Evolutionary conservation across 2,113 vertebrate genomes (phyloP).

Genomic region (Gymnorhina tibicen): DNA sequence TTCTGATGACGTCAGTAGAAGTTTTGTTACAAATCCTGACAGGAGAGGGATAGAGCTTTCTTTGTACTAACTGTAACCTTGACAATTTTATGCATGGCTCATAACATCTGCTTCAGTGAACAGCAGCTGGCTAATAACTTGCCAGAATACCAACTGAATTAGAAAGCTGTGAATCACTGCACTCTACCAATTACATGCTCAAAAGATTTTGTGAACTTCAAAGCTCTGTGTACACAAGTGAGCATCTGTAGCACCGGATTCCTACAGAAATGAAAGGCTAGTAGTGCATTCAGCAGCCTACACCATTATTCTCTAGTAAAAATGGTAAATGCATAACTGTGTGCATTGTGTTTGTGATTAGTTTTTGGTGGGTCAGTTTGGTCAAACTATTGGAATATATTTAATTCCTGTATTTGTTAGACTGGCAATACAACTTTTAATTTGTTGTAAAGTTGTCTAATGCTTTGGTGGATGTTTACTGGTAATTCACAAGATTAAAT

Average conservation of each 20-base stretch:
- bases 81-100: conserved; percentile 44
- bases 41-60: background rate
- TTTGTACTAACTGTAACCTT: conserved; percentile 35
- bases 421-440: background rate
- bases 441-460: background rate
- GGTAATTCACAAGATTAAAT: background rate
- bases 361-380: background rate
- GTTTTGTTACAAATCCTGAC: background rate
- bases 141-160: conserved; percentile 47
- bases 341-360: background rate
- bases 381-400: background rate
- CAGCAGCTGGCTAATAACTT: conserved; percentile 61
- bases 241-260: background rate
- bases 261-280: background rate
- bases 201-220: conserved; percentile 40
- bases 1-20: background rate
- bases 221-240: background rate
- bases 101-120: conserved; percentile 60
- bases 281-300: background rate
- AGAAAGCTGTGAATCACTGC: conserved; percentile 60
- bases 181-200: conserved; percentile 56
- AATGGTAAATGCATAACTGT: background rate
- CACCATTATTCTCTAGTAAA: background rate
- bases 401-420: background rate
- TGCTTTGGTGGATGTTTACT: background rate